Percentiles rank a stretch among this genome's conserved stretches.
Conservation (phyloP, 2,113 vertebrate genomes). For the Chamaea fasciata region DNA sequence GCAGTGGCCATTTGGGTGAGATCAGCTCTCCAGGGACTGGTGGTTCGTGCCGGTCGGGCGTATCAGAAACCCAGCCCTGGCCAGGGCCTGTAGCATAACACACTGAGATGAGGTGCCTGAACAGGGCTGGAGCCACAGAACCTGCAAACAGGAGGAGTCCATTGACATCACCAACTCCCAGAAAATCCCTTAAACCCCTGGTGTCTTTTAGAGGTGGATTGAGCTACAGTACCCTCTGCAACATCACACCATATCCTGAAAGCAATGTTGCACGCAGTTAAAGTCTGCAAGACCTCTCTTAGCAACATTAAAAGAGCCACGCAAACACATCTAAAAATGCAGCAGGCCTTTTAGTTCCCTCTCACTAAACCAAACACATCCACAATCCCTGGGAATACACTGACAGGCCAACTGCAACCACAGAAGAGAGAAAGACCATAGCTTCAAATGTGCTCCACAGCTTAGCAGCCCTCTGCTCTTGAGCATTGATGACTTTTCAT, state of each 20-base stretch:
- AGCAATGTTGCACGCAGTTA: accelerated
- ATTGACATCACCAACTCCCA: neutral
- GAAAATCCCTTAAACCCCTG: neutral
- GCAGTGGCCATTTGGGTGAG: neutral
- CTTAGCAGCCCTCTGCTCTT: neutral
- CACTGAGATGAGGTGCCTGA: neutral
- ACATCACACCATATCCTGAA: accelerated
- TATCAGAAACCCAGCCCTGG: neutral
- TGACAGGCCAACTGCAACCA: neutral
- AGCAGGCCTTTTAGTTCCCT: neutral
- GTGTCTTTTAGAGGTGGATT: neutral
- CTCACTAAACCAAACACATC: neutral
- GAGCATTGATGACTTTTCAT: neutral
- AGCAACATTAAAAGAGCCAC: neutral
- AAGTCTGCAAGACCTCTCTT: neutral
- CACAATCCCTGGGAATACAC: accelerated
- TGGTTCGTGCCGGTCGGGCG: accelerated
- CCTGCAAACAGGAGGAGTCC: neutral
- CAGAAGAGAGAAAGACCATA: neutral
- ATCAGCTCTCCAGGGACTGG: neutral
- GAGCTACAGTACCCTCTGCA: neutral
- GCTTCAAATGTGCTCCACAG: neutral
- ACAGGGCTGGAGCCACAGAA: neutral
- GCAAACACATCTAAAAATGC: neutral
- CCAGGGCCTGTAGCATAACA: accelerated